Evolutionary conservation across 2,113 vertebrate species (phyloP).

Genomic region (Chitala chitala): DNA sequence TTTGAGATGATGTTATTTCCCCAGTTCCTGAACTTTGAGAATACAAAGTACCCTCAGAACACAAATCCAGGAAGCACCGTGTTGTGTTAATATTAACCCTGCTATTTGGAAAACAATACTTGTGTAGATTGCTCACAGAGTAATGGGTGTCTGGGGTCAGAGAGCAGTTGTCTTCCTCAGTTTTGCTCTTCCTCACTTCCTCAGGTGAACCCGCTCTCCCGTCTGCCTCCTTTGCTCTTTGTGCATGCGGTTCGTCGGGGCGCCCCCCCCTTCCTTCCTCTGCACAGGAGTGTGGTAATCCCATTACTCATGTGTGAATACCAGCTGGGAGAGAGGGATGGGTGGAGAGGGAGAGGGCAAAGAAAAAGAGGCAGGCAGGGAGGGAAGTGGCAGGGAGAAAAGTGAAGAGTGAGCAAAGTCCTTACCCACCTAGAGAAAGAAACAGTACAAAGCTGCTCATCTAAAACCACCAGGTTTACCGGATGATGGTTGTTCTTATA

Average conservation of each 20-base stretch:
- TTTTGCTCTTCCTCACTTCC: conserved; percentile 9
- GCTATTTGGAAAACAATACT: not conserved
- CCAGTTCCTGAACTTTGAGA: no score
- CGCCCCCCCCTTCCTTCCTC: conserved; percentile 38
- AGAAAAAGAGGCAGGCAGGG: conserved; percentile 31
- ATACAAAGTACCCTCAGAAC: no score
- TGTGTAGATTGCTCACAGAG: no score
- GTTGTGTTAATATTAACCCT: not conserved
- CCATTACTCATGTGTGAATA: conserved; percentile 71
- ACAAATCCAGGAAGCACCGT: no score
- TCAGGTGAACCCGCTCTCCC: conserved; percentile 20
- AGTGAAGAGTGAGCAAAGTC: no score
- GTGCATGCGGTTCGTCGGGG: conserved; percentile 35
- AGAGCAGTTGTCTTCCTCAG: not conserved
- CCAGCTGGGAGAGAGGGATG: conserved; percentile 57
- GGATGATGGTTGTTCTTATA: conserved; percentile 21
- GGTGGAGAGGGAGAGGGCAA: conserved; percentile 15
- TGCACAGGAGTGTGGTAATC: conserved; percentile 60
- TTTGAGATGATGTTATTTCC: not conserved
- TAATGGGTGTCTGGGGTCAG: no score
- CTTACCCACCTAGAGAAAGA: conserved; percentile 11
- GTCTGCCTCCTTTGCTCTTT: conserved; percentile 44
- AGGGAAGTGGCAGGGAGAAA: conserved; percentile 43
- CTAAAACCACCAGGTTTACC: conserved; percentile 14
- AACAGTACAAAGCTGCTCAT: conserved; percentile 40